These are phyloP conservation scores for Podocnemis expansa DNA, from an alignment of 2,113 vertebrate species.

Conservation along the genomic window DNA sequence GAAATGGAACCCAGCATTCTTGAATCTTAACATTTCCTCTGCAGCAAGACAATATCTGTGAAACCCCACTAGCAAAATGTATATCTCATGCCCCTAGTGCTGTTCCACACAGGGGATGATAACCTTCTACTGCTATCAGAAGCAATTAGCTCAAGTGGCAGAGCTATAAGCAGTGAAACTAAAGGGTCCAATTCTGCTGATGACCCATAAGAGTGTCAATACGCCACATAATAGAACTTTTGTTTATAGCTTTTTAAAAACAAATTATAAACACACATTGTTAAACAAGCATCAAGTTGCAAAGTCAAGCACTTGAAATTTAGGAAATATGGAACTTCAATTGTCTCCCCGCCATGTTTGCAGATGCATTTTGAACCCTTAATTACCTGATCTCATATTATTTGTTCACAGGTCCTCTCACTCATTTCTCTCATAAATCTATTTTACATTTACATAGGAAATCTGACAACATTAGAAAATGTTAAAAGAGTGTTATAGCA, in stretches of 20 bases:
- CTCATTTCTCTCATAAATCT: background rate
- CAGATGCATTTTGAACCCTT: background rate
- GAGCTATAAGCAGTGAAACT: background rate
- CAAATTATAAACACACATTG: background rate
- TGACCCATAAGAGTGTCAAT: background rate
- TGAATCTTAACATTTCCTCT: background rate
- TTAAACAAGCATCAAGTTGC: background rate
- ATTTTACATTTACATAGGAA: background rate
- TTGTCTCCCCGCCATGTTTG: background rate
- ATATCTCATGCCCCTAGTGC: background rate
- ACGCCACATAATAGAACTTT: background rate
- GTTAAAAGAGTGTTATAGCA: constrained; percentile 13
- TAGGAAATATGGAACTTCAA: background rate
- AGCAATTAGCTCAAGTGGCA: background rate
- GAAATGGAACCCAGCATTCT: background rate
- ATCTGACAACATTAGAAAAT: background rate
- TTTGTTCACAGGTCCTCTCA: background rate
- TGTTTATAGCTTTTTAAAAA: too few species aligned
- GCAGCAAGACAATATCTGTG: background rate
- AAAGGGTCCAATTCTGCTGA: background rate
- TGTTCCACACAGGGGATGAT: background rate
- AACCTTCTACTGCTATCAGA: background rate
- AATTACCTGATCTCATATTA: background rate
- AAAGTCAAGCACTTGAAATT: background rate
- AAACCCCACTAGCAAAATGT: background rate